These are phyloP conservation scores for Lonchura striata DNA, from an alignment of 2,113 vertebrate genomes.

Conservation along the genomic window DNA sequence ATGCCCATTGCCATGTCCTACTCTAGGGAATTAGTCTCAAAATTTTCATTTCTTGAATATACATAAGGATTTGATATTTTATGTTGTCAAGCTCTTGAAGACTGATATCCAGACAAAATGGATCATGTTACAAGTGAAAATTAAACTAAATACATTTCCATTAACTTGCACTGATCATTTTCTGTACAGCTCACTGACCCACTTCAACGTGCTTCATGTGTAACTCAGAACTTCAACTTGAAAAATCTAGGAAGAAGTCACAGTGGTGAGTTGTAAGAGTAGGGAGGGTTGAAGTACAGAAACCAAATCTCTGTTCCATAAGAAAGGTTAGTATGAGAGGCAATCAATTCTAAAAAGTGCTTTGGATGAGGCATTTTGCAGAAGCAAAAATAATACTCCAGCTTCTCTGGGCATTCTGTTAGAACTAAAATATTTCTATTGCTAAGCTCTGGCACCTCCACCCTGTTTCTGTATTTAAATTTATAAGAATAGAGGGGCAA, in stretches of 20 bases:
- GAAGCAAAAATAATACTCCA: neutral
- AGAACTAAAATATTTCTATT: neutral
- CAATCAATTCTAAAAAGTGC: neutral
- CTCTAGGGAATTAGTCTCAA: neutral
- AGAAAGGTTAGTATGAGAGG: neutral
- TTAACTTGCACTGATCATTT: neutral
- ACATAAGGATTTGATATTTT: neutral
- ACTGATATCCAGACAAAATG: neutral
- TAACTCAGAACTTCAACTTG: neutral
- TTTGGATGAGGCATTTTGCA: neutral
- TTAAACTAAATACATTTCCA: neutral
- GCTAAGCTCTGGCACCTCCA: neutral
- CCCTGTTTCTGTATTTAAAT: neutral
- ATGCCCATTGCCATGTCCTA: fast-evolving
- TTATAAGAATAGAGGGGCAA: neutral
- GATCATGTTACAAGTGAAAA: neutral
- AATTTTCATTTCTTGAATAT: neutral
- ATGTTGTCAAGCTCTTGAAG: neutral
- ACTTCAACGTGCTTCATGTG: fast-evolving
- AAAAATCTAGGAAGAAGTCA: neutral
- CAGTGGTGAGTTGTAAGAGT: neutral
- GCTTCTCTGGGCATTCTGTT: neutral
- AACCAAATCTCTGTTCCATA: neutral
- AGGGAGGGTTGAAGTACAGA: neutral
- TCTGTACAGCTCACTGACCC: neutral